Conservation (phyloP, 2,797 vertebrate genomes). For the Ctenopoma kingsleyae region DNA sequence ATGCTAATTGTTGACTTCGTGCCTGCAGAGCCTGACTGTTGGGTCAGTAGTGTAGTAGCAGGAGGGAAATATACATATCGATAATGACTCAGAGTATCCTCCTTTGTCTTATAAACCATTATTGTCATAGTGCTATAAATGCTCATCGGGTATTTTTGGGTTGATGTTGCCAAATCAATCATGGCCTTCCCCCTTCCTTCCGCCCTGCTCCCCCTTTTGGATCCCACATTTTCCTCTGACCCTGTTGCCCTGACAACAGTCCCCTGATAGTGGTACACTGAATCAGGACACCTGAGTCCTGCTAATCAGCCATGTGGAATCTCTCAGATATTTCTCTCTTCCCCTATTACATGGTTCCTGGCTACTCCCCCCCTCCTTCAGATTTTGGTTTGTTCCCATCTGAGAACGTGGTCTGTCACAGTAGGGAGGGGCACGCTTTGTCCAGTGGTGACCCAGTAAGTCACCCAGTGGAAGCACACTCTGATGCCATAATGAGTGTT, state of each 20-base stretch:
- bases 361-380: slow-evolving; percentile 13
- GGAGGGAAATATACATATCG: slow-evolving; percentile 48
- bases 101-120: slow-evolving; percentile 61
- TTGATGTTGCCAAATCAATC: slow-evolving; percentile 70
- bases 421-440: slow-evolving; percentile 42
- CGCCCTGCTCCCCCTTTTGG: slow-evolving; percentile 1
- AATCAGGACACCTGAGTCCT: slow-evolving; percentile 81
- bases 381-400: slow-evolving; percentile 69
- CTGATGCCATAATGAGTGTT: slow-evolving; percentile 48
- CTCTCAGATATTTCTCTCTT: slow-evolving; percentile 43
- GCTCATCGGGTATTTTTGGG: slow-evolving; percentile 44
- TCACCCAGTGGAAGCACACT: slow-evolving; percentile 44
- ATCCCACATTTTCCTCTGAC: slow-evolving; percentile 72
- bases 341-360: slow-evolving; percentile 33
- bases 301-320: slow-evolving; percentile 77
- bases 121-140: slow-evolving; percentile 54
- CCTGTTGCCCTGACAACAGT: slow-evolving; percentile 78
- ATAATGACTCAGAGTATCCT: slow-evolving; percentile 57
- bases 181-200: slow-evolving; percentile 27
- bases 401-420: slow-evolving; percentile 52
- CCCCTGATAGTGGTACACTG: slow-evolving; percentile 58
- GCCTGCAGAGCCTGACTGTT: slow-evolving; percentile 41
- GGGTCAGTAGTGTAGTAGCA: slow-evolving; percentile 44
- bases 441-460: slow-evolving; percentile 69
- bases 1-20: slow-evolving; percentile 42